phyloP scores from a whole-genome alignment of 2,113 vertebrate genomes.

The Zosterops borbonicus region DNA sequence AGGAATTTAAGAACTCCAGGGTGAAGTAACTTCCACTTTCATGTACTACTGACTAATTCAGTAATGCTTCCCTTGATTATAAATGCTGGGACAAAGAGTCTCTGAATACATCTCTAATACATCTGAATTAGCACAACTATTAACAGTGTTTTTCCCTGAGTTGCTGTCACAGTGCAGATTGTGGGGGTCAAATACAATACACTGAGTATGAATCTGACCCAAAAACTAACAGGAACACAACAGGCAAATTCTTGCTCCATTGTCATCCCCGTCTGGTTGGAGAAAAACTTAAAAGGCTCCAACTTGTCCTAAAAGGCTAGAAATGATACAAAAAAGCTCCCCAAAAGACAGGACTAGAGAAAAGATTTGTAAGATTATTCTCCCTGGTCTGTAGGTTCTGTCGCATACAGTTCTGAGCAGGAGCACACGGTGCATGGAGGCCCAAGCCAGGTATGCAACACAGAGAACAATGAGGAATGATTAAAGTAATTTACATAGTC shows the following conservation, averaged over 20 bases:
- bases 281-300: not conserved
- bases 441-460: not conserved
- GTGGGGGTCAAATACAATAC: not conserved
- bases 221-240: not conserved
- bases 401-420: not conserved
- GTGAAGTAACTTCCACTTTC: not conserved
- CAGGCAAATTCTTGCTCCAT: not conserved
- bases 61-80: not conserved
- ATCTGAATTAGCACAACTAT: not conserved
- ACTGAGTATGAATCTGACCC: not conserved
- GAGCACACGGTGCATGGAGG: not conserved
- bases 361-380: not conserved
- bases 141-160: not conserved
- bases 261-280: not conserved
- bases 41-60: not conserved
- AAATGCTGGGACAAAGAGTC: not conserved
- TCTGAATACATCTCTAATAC: not conserved
- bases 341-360: not conserved
- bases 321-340: not conserved
- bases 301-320: not conserved
- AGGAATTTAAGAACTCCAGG: not conserved
- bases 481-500: not conserved
- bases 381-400: not conserved
- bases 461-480: not conserved
- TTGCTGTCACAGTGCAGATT: not conserved